These are phyloP conservation scores for Piprites chloris DNA, from an alignment of 2,113 vertebrate genomes.

Conservation along the genomic window DNA sequence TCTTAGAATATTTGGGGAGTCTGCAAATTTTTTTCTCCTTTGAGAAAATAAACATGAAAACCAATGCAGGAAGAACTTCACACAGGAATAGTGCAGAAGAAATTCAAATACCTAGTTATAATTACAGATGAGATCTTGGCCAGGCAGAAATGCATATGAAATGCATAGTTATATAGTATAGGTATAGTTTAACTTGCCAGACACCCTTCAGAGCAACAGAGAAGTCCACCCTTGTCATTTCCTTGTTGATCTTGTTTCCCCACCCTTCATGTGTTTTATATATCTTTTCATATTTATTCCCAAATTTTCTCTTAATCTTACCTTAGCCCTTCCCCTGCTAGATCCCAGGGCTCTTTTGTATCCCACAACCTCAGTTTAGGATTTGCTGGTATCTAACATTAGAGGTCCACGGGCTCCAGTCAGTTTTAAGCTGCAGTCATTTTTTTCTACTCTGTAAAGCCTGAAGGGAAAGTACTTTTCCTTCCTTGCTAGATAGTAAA, in stretches of 20 bases:
- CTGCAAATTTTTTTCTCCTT: not conserved
- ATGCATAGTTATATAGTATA: no score
- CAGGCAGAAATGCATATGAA: not conserved
- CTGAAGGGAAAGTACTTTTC: not conserved
- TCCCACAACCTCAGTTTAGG: not conserved
- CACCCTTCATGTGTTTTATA: not conserved
- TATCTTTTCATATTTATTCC: not conserved
- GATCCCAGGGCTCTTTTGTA: not conserved
- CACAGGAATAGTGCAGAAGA: not conserved
- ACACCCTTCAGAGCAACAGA: not conserved
- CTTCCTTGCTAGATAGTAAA: not conserved
- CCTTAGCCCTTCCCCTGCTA: not conserved
- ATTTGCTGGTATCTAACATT: not conserved
- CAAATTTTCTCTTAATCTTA: not conserved
- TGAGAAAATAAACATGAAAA: conserved; percentile 41
- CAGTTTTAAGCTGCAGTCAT: not conserved
- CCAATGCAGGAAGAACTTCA: not conserved
- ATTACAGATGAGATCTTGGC: not conserved
- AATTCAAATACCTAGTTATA: not conserved
- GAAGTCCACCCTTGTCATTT: not conserved
- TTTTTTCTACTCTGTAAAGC: not conserved
- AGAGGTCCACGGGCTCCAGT: not conserved
- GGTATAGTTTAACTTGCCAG: not conserved
- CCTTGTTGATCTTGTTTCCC: not conserved
- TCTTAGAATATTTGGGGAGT: not conserved